These are phyloP conservation scores for Phenacoccus solenopsis DNA, from an alignment of 1,140 invertebrate species.

Conservation along the genomic window DNA sequence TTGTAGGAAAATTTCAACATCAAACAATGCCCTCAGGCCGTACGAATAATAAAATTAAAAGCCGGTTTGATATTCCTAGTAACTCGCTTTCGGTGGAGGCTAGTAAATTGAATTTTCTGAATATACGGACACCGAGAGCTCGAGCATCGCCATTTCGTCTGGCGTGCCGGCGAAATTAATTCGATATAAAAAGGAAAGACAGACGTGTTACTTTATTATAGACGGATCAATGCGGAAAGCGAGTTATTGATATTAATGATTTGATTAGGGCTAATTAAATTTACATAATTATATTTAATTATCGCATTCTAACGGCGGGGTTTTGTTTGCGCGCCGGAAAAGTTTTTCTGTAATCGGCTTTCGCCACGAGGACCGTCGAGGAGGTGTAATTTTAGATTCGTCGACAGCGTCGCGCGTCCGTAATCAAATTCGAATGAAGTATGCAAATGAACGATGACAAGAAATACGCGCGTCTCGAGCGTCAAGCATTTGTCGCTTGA, in stretches of 20 bases:
- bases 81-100: background rate
- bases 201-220: slow-evolving; percentile 2
- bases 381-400: background rate
- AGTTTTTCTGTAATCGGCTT: slow-evolving; percentile 2
- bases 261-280: background rate
- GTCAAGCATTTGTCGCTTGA: background rate
- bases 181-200: slow-evolving; percentile 1
- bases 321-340: background rate
- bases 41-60: background rate
- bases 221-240: background rate
- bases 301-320: background rate
- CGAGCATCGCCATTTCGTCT: background rate
- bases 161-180: background rate
- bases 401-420: background rate
- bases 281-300: slow-evolving; percentile 4
- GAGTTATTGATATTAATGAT: background rate
- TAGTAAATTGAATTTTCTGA: background rate
- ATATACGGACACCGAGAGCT: background rate
- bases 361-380: too few relatives aligned
- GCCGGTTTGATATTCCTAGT: background rate
- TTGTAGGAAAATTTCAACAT: background rate
- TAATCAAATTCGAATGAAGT: background rate
- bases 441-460: background rate
- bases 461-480: background rate
- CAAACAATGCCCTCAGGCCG: background rate